Percentiles rank a stretch among this genome's conserved stretches.
These are phyloP conservation scores for Anhinga rufa DNA, from an alignment of 2,113 vertebrate species.

Conservation along the genomic window DNA sequence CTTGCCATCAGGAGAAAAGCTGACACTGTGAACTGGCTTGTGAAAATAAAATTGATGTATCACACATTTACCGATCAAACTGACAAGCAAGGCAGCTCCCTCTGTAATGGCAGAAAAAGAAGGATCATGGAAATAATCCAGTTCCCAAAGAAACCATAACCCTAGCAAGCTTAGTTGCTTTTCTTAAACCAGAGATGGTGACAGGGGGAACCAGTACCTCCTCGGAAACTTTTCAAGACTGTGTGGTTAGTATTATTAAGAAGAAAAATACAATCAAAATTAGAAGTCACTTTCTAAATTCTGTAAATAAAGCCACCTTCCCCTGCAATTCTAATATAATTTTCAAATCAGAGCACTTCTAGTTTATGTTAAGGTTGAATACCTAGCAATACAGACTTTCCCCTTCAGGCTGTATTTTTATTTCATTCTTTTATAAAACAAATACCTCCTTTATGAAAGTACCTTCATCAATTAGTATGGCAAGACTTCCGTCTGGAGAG, in stretches of 20 bases:
- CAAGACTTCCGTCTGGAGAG: slow-evolving; percentile 86
- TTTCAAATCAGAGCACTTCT: neutral
- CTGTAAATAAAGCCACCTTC: neutral
- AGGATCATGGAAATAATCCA: neutral
- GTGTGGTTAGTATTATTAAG: neutral
- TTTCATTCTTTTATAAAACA: neutral
- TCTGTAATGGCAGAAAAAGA: slow-evolving; percentile 69
- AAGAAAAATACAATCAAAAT: neutral
- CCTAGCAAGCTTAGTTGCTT: neutral
- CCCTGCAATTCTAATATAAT: fast-evolving
- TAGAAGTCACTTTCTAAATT: neutral
- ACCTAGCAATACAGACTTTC: neutral
- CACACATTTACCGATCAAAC: slow-evolving; percentile 81
- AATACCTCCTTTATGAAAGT: neutral
- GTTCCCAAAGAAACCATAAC: neutral
- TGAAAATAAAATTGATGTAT: slow-evolving; percentile 93
- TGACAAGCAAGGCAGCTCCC: slow-evolving; percentile 87
- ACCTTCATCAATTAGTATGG: slow-evolving; percentile 94
- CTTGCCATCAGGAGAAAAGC: slow-evolving; percentile 95
- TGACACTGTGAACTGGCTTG: slow-evolving; percentile 86
- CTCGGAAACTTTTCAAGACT: neutral
- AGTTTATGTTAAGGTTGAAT: neutral
- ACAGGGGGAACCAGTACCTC: neutral
- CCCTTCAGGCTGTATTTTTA: neutral
- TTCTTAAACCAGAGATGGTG: neutral